A percentile compares a stretch with the other conserved stretches of the same genome.
Conservation (phyloP, 2,888 invertebrate genomes). For the Leptopilina myrica region DNA sequence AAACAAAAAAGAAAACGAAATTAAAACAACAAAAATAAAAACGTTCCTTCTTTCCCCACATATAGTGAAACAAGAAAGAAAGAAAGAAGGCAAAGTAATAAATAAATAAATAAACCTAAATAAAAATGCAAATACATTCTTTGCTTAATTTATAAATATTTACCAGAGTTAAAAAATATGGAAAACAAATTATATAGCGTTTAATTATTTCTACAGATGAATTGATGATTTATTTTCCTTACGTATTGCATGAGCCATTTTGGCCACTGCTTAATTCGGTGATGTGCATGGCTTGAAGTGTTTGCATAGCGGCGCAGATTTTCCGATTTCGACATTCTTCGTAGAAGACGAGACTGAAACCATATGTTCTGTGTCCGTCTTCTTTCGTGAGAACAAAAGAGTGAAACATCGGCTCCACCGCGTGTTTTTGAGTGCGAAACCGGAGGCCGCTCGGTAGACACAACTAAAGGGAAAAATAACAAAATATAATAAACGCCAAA, state of each 20-base stretch:
- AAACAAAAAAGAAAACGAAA: background rate
- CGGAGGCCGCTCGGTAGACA: conserved; percentile 96
- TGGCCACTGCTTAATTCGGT: conserved; percentile 92
- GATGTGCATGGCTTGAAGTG: conserved; percentile 94
- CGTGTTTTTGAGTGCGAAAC: conserved; percentile 96
- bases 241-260: conserved; percentile 74
- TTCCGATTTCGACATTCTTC: conserved; percentile 96
- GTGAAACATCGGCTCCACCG: conserved; percentile 91
- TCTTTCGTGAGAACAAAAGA: conserved; percentile 98
- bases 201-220: no score
- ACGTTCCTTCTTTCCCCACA: background rate
- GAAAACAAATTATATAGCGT: no score
- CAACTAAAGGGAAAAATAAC: conserved; percentile 81
- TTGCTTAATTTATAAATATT: no score
- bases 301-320: conserved; percentile 97
- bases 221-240: conserved; percentile 47
- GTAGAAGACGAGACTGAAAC: conserved; percentile 96
- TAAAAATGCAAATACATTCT: no score
- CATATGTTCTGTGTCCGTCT: conserved; percentile 96
- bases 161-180: no score
- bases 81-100: no score
- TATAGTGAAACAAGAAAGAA: background rate
- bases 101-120: no score
- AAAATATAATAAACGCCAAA: background rate
- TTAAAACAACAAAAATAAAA: background rate